Evolutionary conservation across 2,797 vertebrate species (phyloP), one percentile per base, ranked within the genome.

Genomic region (Denticeps clupeoides): DNA sequence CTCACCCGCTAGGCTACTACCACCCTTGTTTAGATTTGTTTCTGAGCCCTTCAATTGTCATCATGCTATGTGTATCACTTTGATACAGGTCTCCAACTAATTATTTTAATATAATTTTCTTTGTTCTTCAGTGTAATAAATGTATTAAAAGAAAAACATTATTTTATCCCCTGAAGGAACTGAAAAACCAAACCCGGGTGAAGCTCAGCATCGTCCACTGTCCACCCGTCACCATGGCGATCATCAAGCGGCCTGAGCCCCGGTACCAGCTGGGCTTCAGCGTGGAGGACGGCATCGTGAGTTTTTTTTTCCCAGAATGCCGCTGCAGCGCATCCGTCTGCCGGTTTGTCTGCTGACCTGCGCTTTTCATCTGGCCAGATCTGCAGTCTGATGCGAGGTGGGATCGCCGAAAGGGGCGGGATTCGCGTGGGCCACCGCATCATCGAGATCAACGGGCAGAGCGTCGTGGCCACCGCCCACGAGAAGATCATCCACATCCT

Each of bases 391-490:
- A 93, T 98, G 80, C 86, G 93, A 0, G 95, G 95, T 0, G 93
- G 95, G 18, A 95, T 97, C 0, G 93, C 95, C 0, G 93, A 99
- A 67, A 81, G 87, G 4, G 93, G 95, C 0, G 95, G 93, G 7
- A 85, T 99, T 54, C 86, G 93, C 0, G 93, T 99, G 3, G 95
- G 95, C 0, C 95, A 99, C 60, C 87, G 91, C 47, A 97, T 99
- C 75, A 97, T 98, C 1, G 95, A 99, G 74, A 92, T 99, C 79
- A 96, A 99, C 0, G 92, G 88, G 22, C 93, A 94, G 69, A 99
- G 93, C 0, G 91, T 98, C 12, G 95, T 99, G 32, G 93, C 95
- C 53, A 94, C 82, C 0, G 70, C 88, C 0, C 93, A 99, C 0
- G 84, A 91, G 2, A 96, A 91, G 45, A 92, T 99, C 73, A 93